A percentile compares a stretch with the other conserved stretches of the same genome.
These are phyloP conservation scores for Taeniopygia guttata DNA, from an alignment of 2,797 vertebrate genomes.

Conservation along the genomic window DNA sequence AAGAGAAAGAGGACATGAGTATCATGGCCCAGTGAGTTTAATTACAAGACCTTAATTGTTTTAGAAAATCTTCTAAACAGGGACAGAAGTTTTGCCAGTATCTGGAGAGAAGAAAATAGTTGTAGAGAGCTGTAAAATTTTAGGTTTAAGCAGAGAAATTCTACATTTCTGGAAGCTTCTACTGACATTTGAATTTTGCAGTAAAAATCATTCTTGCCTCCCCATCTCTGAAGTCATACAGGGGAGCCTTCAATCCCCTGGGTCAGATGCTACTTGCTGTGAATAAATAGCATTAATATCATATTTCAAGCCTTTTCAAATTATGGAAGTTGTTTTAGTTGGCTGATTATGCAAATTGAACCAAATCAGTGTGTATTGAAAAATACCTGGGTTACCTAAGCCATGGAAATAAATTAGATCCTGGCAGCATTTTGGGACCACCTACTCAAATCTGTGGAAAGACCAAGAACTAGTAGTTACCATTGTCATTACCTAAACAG, in stretches of 20 bases:
- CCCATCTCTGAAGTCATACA: background rate
- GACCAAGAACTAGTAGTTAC: background rate
- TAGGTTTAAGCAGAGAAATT: background rate
- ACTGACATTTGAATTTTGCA: background rate
- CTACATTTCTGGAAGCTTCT: background rate
- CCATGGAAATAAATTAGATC: background rate
- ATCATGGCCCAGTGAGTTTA: constrained; percentile 23
- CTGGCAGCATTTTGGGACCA: background rate
- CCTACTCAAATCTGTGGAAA: background rate
- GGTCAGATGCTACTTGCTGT: background rate
- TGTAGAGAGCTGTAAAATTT: background rate
- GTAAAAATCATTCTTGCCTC: background rate
- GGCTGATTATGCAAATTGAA: background rate
- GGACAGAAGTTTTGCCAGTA: background rate
- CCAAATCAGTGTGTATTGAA: background rate
- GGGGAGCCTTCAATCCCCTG: background rate
- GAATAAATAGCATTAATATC: background rate
- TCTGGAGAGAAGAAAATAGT: background rate
- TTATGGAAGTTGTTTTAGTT: background rate
- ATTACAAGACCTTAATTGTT: constrained; percentile 26
- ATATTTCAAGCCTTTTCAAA: background rate
- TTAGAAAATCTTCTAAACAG: background rate
- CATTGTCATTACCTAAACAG: background rate
- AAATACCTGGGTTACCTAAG: background rate
- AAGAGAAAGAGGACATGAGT: background rate